Evolutionary conservation across 2,888 invertebrate species (phyloP).

Genomic region (Diaprepes abbreviatus): DNA sequence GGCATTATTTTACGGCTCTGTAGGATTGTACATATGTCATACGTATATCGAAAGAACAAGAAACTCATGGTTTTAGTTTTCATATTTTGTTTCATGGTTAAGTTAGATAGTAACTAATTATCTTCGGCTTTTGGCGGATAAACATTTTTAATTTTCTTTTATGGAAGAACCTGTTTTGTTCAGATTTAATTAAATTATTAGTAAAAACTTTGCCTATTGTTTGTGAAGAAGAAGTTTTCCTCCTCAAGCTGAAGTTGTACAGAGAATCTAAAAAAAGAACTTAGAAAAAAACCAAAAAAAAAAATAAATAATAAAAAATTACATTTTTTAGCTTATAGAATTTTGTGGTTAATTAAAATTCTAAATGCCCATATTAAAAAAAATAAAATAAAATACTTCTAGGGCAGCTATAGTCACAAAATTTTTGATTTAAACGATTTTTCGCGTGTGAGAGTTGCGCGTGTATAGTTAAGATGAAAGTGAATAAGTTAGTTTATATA

Average conservation of each 20-base stretch:
- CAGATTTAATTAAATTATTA: too few species aligned
- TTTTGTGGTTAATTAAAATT: constrained; percentile 11
- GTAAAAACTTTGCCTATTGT: neutral
- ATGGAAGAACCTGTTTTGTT: neutral
- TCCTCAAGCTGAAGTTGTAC: constrained; percentile 11
- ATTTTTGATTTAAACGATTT: neutral
- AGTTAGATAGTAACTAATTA: constrained; percentile 6
- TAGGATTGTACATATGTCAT: constrained; percentile 18
- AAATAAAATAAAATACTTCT: too few species aligned
- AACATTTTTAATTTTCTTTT: neutral
- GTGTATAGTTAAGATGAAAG: constrained; percentile 4
- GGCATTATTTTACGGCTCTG: constrained; percentile 1
- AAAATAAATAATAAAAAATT: constrained; percentile 18
- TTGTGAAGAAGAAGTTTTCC: neutral
- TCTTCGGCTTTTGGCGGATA: neutral
- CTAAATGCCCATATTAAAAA: neutral
- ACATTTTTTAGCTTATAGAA: constrained; percentile 25
- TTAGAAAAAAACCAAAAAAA: constrained; percentile 18
- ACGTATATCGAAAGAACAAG: constrained; percentile 8
- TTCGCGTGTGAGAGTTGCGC: neutral
- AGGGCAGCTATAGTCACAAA: constrained; percentile 8
- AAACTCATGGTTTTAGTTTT: constrained; percentile 15
- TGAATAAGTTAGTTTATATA: neutral
- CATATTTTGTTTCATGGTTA: constrained; percentile 3
- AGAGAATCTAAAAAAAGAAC: constrained; percentile 5